Percentiles rank a stretch among this genome's conserved stretches.
phyloP scores from a whole-genome alignment of 2,888 invertebrate genomes.

The Lepas anatifera region DNA sequence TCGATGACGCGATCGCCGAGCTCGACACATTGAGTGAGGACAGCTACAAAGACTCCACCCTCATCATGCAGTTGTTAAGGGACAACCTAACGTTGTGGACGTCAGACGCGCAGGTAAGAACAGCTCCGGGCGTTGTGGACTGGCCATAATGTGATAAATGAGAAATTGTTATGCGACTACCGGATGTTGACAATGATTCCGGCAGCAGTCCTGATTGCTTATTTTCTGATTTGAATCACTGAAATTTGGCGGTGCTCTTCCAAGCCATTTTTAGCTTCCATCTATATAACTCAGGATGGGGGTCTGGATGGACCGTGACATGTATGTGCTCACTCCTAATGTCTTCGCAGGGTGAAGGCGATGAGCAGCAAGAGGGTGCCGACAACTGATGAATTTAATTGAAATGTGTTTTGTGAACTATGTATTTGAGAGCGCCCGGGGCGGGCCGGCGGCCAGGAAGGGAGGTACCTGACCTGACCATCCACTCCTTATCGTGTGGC shows the following conservation, averaged over 20 bases:
- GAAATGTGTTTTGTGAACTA: slow-evolving; percentile 5
- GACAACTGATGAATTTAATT: slow-evolving; percentile 13
- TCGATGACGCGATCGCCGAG: slow-evolving; percentile 99
- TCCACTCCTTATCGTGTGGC: background rate
- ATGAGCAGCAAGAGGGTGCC: slow-evolving; percentile 10
- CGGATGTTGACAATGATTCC: too few species aligned
- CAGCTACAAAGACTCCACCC: slow-evolving; percentile 99
- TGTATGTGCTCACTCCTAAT: too few species aligned
- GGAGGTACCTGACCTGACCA: background rate
- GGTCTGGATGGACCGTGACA: too few species aligned
- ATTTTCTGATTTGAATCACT: too few species aligned
- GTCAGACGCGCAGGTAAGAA: slow-evolving; percentile 70
- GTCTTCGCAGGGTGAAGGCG: slow-evolving; percentile 3
- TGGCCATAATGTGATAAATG: too few species aligned
- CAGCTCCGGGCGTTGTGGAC: background rate
- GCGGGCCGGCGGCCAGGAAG: too few species aligned
- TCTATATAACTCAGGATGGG: too few species aligned
- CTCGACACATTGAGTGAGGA: slow-evolving; percentile 99
- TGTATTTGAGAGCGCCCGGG: background rate
- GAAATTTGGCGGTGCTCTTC: too few species aligned
- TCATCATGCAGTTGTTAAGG: slow-evolving; percentile 99
- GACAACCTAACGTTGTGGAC: slow-evolving; percentile 93
- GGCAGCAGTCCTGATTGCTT: too few species aligned
- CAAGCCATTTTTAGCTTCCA: too few species aligned
- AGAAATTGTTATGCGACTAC: too few species aligned